Evolutionary conservation across 2,113 vertebrate species (phyloP).

Genomic region (Tragulus kanchil): DNA sequence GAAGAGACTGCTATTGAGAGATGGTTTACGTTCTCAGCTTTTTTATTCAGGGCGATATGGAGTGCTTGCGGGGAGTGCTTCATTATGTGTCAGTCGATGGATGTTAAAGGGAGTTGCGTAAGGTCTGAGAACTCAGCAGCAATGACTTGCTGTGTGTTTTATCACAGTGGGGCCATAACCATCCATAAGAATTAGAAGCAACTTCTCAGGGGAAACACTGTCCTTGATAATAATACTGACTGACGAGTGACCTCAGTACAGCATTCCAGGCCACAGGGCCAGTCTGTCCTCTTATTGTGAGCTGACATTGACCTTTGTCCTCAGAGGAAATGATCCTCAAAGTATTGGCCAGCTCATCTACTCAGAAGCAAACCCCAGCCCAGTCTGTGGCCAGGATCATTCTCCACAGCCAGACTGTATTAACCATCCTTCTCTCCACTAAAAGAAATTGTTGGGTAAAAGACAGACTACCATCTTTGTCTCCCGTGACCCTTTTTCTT

Average conservation of each 20-base stretch:
- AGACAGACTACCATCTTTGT: not conserved
- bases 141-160: not conserved
- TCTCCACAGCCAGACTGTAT: not conserved
- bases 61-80: not conserved
- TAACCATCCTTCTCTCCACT: not conserved
- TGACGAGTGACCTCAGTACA: not conserved
- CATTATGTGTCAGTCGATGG: constrained; percentile 26
- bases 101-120: not conserved
- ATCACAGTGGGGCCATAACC: not conserved
- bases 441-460: not conserved
- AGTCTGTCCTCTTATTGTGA: not conserved
- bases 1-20: constrained; percentile 43
- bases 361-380: not conserved
- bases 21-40: constrained; percentile 26
- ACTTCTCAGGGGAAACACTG: not conserved
- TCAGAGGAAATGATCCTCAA: not conserved
- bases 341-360: not conserved
- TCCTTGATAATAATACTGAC: not conserved
- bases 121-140: not conserved
- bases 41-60: not conserved
- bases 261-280: not conserved
- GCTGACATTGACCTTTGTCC: not conserved
- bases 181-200: not conserved
- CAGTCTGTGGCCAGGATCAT: not conserved
- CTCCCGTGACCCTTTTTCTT: not conserved